Conservation (phyloP, 2,797 vertebrate genomes). For the Heterohyrax brucei region DNA sequence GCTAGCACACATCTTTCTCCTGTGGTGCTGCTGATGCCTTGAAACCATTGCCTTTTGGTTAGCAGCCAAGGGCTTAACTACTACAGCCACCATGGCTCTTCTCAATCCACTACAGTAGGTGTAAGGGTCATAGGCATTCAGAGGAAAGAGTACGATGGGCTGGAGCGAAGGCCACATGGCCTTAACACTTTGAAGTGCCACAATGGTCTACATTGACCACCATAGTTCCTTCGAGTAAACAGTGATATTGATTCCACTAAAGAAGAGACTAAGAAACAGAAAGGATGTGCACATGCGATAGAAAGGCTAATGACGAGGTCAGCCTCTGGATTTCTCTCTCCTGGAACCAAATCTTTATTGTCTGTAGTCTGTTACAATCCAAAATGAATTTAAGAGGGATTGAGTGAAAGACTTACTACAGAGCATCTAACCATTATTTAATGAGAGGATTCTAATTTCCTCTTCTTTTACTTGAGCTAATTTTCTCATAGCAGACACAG, state of each 20-base stretch:
- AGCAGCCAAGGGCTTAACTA: background rate
- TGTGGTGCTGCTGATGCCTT: background rate
- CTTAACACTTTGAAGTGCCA: background rate
- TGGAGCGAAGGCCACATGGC: background rate
- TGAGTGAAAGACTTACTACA: background rate
- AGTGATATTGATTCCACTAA: background rate
- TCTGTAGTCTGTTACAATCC: background rate
- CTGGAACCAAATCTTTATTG: background rate
- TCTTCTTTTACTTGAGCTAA: background rate
- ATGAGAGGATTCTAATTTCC: background rate
- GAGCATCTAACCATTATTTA: slow-evolving; percentile 28
- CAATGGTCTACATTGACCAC: background rate
- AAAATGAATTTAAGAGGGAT: slow-evolving; percentile 40
- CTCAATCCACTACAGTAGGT: background rate
- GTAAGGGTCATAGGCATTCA: slow-evolving; percentile 1
- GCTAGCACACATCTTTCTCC: background rate
- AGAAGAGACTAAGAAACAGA: background rate
- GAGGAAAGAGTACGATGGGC: background rate
- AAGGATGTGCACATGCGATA: background rate
- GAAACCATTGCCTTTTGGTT: background rate
- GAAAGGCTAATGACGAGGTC: slow-evolving; percentile 21
- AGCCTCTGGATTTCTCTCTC: background rate
- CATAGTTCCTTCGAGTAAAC: background rate
- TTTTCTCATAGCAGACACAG: background rate
- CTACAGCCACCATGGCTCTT: background rate